phyloP scores from a whole-genome alignment of 2,888 invertebrate genomes.

The Volucella inanis region DNA sequence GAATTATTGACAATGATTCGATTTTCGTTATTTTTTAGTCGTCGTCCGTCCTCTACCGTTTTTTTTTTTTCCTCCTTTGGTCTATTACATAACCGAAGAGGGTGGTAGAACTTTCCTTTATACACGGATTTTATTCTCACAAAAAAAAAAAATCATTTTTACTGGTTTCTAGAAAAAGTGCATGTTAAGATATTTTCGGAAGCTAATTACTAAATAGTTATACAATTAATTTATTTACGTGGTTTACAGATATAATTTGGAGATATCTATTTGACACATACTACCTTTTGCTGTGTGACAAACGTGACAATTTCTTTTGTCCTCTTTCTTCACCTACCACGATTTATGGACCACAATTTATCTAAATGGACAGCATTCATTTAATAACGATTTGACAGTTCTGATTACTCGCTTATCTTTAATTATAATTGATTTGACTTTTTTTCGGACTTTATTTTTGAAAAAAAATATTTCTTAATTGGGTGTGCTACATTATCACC shows the following conservation, averaged over 20 bases:
- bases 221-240: constrained; percentile 22
- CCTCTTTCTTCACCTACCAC: background rate
- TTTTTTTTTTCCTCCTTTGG: background rate
- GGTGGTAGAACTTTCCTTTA: constrained; percentile 11
- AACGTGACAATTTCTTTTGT: constrained; percentile 14
- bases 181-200: constrained; percentile 50
- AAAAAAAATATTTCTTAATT: constrained; percentile 29
- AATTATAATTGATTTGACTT: constrained; percentile 1
- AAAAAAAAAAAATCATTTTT: constrained; percentile 26
- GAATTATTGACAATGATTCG: constrained; percentile 71
- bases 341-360: constrained; percentile 29
- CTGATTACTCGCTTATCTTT: constrained; percentile 28
- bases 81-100: constrained; percentile 38
- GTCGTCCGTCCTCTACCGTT: background rate
- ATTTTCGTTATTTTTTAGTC: constrained; percentile 52
- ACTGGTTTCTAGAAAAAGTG: constrained; percentile 33
- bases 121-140: constrained; percentile 49
- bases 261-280: background rate
- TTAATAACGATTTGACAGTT: constrained; percentile 33
- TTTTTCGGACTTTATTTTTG: constrained; percentile 12
- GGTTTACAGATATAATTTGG: no score
- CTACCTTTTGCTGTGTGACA: background rate
- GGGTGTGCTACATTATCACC: background rate
- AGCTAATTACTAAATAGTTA: constrained; percentile 55
- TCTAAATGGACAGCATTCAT: constrained; percentile 24